phyloP scores from a whole-genome alignment of 2,888 invertebrate genomes.

The Epinotia brunnichana region DNA sequence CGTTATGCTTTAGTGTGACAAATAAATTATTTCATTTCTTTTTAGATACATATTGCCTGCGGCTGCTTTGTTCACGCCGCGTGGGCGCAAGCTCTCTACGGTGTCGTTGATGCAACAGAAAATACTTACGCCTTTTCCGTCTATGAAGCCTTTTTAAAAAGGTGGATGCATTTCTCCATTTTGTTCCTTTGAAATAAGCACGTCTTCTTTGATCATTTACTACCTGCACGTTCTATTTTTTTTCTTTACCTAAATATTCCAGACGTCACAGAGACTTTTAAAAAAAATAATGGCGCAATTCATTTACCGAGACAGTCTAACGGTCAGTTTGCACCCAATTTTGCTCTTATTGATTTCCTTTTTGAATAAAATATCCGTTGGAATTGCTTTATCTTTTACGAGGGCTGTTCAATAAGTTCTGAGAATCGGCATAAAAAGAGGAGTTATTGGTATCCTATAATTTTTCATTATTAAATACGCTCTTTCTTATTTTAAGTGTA shows the following conservation, averaged over 20 bases:
- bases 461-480: too few species aligned
- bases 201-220: not conserved
- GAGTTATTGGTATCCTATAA: too few species aligned
- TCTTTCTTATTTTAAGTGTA: too few species aligned
- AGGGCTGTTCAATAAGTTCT: too few species aligned
- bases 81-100: slow-evolving; percentile 6
- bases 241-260: not conserved
- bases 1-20: too few species aligned
- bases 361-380: not conserved
- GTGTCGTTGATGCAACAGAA: not conserved
- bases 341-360: not conserved
- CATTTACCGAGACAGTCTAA: not conserved
- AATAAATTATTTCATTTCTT: too few species aligned
- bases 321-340: slow-evolving; percentile 1
- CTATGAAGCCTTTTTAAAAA: not conserved
- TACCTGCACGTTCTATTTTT: slow-evolving; percentile 10
- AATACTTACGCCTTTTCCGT: not conserved
- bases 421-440: too few species aligned
- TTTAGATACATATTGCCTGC: not conserved
- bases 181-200: slow-evolving; percentile 12
- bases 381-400: not conserved
- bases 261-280: slow-evolving; percentile 9
- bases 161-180: slow-evolving; percentile 6
- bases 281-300: slow-evolving; percentile 3
- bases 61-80: not conserved